A percentile compares a stretch with the other conserved stretches of the same genome.
phyloP scores from a whole-genome alignment of 2,113 vertebrate genomes.

The Tiliqua scincoides region DNA sequence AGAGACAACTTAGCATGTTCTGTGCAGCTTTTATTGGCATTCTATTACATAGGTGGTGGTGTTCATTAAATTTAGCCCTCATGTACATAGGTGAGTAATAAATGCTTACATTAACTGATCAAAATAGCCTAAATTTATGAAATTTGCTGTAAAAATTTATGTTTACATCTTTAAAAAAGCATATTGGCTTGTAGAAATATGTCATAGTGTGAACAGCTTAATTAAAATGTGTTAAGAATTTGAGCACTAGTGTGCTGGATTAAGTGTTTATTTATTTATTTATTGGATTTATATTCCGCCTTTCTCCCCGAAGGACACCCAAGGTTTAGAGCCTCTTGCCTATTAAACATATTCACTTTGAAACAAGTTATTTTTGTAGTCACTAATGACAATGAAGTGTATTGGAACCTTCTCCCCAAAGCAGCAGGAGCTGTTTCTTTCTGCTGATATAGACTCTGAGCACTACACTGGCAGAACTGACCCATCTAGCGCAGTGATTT shows the following conservation, averaged over 20 bases:
- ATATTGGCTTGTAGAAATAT: background rate
- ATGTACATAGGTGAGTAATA: background rate
- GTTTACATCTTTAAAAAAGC: background rate
- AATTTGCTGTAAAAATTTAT: background rate
- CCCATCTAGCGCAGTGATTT: too few species aligned
- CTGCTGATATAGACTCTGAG: background rate
- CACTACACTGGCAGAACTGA: background rate
- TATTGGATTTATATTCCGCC: too few species aligned
- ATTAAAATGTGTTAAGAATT: background rate
- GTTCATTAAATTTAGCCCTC: background rate
- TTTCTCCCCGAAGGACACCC: too few species aligned
- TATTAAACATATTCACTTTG: background rate
- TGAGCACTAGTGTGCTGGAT: background rate
- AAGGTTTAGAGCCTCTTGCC: background rate
- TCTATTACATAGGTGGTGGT: background rate
- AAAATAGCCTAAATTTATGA: background rate
- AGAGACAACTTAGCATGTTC: background rate
- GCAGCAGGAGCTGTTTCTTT: background rate
- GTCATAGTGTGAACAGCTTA: background rate
- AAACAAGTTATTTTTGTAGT: too few species aligned
- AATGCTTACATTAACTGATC: background rate
- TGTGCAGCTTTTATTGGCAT: background rate
- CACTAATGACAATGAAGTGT: background rate
- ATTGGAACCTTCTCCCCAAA: background rate
- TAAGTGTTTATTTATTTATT: background rate